Base-by-base conservation (phyloP, 2,797 vertebrate species). In the Sternarchorhynchus goeldii region DNA sequence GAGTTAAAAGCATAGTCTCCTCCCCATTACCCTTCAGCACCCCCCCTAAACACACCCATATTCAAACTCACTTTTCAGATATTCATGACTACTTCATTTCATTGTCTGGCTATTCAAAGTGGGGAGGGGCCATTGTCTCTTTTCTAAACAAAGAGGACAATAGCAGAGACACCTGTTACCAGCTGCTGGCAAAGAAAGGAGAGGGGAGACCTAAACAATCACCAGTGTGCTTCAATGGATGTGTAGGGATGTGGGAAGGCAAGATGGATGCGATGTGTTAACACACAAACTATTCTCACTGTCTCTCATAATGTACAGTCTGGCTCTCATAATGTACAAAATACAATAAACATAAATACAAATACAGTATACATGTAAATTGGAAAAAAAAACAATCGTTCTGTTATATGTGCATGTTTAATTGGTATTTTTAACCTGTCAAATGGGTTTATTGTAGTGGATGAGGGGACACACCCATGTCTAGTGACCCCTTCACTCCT, bases 131-230 rank as follows among this genome's bases (percentile, higher is more conserved):
- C 18, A 64, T n/a, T 41, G 77, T 80, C 70, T 84, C 62, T 72
- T 64, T 78, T 50, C 64, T 58, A 67, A 67, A 74, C 80, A 75
- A 82, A 78, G 66, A 58, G 14, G 32, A 82, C 78, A 82, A 82
- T 82, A 64, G 71, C 45, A 45, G 39, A 53, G 63, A 78, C 81
- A 85, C 76, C 83, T 82, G 83, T 82, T 70, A 70, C 73, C 64
- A 83, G 65, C 75, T 68, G 34, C 10, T 74, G 76, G 70, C 58
- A 17, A 34, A 56, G 75, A 82, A 65, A 74, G 32, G n/a, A 36
- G 39, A 53, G 34, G 3, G 3, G 45, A 4, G 41, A 29, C 21
- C 12, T 70, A 41, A 14, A 21, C 7, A 0, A 50, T 4, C n/a
- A 64, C 56, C 62, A 68, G 57, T 6, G 20, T 12, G 31, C n/a